Conservation (phyloP, 30 jellyfish, hydroid and myxozoan species). For the Morbakka virulenta region DNA sequence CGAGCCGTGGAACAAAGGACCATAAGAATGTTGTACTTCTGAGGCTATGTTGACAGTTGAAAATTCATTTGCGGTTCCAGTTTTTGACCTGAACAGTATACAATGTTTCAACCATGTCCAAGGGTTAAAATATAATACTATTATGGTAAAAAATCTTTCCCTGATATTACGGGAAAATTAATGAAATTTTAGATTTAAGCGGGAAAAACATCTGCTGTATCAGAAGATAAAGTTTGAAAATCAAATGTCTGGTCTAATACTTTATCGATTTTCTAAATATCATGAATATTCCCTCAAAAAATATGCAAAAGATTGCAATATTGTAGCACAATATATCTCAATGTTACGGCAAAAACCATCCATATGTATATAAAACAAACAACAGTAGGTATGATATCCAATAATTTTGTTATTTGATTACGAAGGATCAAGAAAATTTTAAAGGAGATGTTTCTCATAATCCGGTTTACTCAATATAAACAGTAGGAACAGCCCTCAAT, state of each 20-base stretch:
- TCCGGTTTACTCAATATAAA: neutral
- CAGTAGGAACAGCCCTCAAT: neutral
- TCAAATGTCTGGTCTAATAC: too few relatives aligned
- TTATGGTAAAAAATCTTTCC: neutral
- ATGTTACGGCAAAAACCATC: too few relatives aligned
- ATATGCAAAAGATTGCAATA: too few relatives aligned
- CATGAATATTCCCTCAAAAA: too few relatives aligned
- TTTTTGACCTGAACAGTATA: neutral
- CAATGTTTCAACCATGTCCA: neutral
- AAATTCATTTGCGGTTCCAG: neutral
- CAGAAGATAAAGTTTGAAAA: too few relatives aligned
- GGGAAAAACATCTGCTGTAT: neutral
- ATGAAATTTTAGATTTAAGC: neutral
- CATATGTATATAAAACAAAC: too few relatives aligned
- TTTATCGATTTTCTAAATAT: too few relatives aligned
- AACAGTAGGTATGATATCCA: neutral
- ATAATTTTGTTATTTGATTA: neutral
- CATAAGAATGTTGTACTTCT: neutral
- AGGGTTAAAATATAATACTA: neutral
- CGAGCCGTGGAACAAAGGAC: too few relatives aligned
- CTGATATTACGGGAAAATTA: neutral
- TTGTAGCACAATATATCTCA: too few relatives aligned
- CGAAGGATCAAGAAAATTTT: neutral
- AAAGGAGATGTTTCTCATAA: neutral
- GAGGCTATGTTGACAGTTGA: neutral